Percentiles rank a stretch among this genome's conserved stretches.
These are phyloP conservation scores for Ceratosolen solmsi DNA, from an alignment of 1,140 invertebrate species.

Conservation along the genomic window DNA sequence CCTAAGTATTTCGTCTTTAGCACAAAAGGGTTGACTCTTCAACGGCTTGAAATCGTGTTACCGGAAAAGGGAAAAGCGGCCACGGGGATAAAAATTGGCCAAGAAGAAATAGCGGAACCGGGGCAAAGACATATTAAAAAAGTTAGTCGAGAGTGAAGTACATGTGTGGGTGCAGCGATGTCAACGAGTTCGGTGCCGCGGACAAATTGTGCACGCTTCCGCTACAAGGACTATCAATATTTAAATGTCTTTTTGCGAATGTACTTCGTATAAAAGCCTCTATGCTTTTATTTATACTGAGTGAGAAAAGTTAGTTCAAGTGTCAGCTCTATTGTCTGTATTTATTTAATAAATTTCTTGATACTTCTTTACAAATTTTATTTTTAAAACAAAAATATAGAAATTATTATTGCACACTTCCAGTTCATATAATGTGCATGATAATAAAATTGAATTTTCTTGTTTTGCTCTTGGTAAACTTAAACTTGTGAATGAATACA, in stretches of 20 bases:
- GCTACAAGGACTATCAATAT: neutral
- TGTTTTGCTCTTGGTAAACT: neutral
- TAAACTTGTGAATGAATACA: neutral
- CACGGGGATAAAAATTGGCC: neutral
- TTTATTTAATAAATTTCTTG: neutral
- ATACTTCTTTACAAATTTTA: neutral
- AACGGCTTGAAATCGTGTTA: neutral
- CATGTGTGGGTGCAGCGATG: neutral
- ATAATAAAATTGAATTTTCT: neutral
- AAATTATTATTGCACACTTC: neutral
- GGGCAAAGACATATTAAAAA: constrained; percentile 3
- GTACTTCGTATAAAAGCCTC: neutral
- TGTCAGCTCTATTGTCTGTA: neutral
- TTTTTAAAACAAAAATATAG: neutral
- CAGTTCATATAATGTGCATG: neutral
- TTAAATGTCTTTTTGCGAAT: neutral
- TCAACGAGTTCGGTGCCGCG: neutral
- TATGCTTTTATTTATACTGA: neutral
- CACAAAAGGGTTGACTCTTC: neutral
- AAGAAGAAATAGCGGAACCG: neutral
- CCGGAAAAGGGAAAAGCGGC: neutral
- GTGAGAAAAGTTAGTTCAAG: neutral
- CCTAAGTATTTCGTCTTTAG: neutral
- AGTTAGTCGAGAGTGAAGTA: neutral
- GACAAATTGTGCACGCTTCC: constrained; percentile 8